Conservation (phyloP, 2,113 vertebrate genomes). For the Cyprinodon tularosa region DNA sequence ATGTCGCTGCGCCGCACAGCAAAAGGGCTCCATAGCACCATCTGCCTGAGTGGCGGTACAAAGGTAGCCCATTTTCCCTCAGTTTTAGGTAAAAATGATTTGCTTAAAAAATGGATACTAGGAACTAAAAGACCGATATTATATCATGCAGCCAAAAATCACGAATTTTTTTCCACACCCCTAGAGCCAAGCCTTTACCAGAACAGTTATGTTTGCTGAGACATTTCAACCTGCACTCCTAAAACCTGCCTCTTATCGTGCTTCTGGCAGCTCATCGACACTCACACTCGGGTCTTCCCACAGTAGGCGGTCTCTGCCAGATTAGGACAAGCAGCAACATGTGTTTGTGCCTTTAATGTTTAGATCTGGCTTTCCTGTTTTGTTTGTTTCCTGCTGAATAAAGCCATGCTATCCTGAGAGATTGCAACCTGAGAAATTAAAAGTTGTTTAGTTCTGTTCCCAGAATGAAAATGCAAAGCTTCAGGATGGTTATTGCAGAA, state of each 20-base stretch:
- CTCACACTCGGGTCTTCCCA: slow-evolving; percentile 13
- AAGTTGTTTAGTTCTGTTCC: slow-evolving; percentile 2
- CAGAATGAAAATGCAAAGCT: not conserved
- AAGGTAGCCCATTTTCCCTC: no score
- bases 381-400: not conserved
- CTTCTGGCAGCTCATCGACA: slow-evolving; percentile 8
- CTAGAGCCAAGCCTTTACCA: no score
- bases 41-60: no score
- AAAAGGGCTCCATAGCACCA: no score
- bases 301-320: slow-evolving; percentile 17
- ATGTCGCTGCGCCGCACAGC: no score
- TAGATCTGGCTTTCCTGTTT: slow-evolving; percentile 18
- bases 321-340: slow-evolving; percentile 57
- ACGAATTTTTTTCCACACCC: no score
- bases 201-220: no score
- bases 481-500: slow-evolving; percentile 18
- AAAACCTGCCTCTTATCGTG: not conserved
- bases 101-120: no score
- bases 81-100: no score
- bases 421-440: not conserved
- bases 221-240: slow-evolving; percentile 14
- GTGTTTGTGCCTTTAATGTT: slow-evolving; percentile 45
- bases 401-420: not conserved
- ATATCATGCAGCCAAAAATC: no score
- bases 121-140: no score